A percentile compares a stretch with the other conserved stretches of the same genome.
phyloP scores from a whole-genome alignment of 2,888 invertebrate species.

The Dysmachus trigonus region DNA sequence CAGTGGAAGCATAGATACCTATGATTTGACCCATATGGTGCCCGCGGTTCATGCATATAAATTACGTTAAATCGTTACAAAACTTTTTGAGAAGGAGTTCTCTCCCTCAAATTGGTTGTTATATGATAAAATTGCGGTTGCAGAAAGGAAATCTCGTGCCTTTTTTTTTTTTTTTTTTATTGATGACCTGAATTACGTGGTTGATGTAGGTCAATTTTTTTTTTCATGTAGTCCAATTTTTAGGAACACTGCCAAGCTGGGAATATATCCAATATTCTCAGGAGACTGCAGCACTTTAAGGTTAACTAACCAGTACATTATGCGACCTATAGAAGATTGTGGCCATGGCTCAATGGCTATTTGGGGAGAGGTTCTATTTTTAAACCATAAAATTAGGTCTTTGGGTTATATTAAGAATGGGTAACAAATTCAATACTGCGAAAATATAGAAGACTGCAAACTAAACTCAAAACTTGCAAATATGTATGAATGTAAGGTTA shows the following conservation, averaged over 20 bases:
- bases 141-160: background rate
- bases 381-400: too few relatives aligned
- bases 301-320: background rate
- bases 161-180: too few relatives aligned
- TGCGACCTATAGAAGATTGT: background rate
- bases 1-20: background rate
- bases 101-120: background rate
- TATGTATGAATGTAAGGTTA: too few relatives aligned
- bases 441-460: too few relatives aligned
- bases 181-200: background rate
- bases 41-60: conserved; percentile 21
- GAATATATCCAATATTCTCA: background rate
- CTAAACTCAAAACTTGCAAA: too few relatives aligned
- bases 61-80: background rate
- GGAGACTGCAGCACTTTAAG: background rate
- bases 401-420: background rate
- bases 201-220: background rate
- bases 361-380: background rate
- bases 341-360: background rate
- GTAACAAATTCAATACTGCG: too few relatives aligned
- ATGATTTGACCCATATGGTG: background rate
- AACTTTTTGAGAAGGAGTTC: background rate
- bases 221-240: background rate
- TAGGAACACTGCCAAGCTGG: background rate
- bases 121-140: background rate